A percentile compares a stretch with the other conserved stretches of the same genome.
These are phyloP conservation scores for Loriculus beryllinus DNA, from an alignment of 2,797 vertebrate genomes.

Conservation along the genomic window DNA sequence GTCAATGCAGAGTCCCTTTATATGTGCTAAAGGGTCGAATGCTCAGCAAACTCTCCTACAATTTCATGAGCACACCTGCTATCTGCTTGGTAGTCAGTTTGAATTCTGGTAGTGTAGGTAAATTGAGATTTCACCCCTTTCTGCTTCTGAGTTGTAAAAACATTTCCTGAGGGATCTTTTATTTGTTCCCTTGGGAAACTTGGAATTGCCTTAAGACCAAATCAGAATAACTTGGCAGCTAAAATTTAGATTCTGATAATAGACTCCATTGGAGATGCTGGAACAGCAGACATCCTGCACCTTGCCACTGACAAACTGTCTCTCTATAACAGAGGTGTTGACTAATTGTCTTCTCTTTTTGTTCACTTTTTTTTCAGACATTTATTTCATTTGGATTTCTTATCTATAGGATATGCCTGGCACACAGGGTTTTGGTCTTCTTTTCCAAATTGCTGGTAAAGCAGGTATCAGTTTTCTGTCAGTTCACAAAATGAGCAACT, in stretches of 20 bases:
- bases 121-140: background rate
- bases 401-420: background rate
- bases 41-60: background rate
- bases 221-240: conserved; percentile 2
- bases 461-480: background rate
- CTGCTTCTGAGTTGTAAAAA: background rate
- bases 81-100: background rate
- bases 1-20: background rate
- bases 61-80: background rate
- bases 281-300: background rate
- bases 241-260: background rate
- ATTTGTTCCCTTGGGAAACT: background rate
- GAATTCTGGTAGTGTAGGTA: background rate
- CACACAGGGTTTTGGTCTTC: background rate
- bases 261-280: background rate
- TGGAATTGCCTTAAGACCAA: background rate
- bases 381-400: background rate
- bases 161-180: background rate
- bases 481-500: background rate
- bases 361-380: background rate
- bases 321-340: background rate
- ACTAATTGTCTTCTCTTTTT: background rate
- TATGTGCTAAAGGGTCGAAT: background rate
- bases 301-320: background rate
- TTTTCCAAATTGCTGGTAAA: background rate